These are phyloP conservation scores for Drosophila simulans DNA, from an alignment of 1,140 invertebrate species.

Conservation along the genomic window DNA sequence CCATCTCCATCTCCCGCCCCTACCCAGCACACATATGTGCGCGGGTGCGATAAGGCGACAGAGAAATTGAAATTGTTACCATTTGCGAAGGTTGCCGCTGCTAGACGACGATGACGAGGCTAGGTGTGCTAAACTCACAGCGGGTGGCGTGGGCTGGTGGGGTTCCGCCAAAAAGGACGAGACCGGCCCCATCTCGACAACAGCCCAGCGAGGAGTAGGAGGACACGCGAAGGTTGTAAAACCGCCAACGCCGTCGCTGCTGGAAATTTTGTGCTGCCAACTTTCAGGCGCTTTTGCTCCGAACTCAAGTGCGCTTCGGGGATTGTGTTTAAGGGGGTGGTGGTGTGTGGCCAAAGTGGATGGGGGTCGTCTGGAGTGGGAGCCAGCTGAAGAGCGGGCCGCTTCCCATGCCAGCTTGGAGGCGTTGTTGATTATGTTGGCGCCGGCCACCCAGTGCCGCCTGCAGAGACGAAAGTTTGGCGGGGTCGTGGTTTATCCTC, in stretches of 20 bases:
- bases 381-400: background rate
- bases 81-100: slow-evolving; percentile 76
- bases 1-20: background rate
- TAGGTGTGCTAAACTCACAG: slow-evolving; percentile 64
- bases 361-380: background rate
- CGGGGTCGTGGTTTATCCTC: slow-evolving; percentile 23
- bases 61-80: slow-evolving; percentile 81
- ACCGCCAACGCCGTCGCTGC: slow-evolving; percentile 67
- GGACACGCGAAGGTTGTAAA: slow-evolving; percentile 75
- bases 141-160: slow-evolving; percentile 5
- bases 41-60: slow-evolving; percentile 78
- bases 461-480: slow-evolving; percentile 45
- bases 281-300: slow-evolving; percentile 69
- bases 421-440: slow-evolving; percentile 73
- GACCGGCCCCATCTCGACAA: slow-evolving; percentile 7
- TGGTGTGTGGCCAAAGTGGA: background rate
- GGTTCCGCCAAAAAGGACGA: slow-evolving; percentile 34
- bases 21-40: slow-evolving; percentile 62
- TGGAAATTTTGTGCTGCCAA: slow-evolving; percentile 74
- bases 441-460: slow-evolving; percentile 68
- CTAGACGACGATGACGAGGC: slow-evolving; percentile 57
- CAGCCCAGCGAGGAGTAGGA: slow-evolving; percentile 26
- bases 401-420: slow-evolving; percentile 22
- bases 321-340: slow-evolving; percentile 26
- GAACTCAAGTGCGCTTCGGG: slow-evolving; percentile 77